A percentile compares a stretch with the other conserved stretches of the same genome.
Conservation (phyloP, 1,140 invertebrate genomes). For the Micrasema minimum region DNA sequence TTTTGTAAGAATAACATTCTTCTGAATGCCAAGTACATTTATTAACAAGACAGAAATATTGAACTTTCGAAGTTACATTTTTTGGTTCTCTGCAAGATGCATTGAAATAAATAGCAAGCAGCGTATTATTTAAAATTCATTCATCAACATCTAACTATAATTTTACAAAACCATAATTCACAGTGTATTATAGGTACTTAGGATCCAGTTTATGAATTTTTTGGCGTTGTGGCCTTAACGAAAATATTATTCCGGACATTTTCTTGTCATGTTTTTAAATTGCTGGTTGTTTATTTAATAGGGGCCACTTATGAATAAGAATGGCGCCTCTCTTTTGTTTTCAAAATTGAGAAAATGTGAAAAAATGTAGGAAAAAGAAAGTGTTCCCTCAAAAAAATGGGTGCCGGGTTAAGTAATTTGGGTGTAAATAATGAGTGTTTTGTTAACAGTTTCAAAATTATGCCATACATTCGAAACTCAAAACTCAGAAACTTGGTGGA, state of each 20-base stretch:
- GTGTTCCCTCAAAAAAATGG: too few species aligned
- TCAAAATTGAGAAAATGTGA: neutral
- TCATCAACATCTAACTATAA: neutral
- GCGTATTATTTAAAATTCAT: neutral
- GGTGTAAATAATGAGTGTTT: too few species aligned
- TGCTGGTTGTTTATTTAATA: conserved; percentile 6
- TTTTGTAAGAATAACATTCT: neutral
- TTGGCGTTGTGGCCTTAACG: neutral
- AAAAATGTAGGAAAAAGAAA: too few species aligned
- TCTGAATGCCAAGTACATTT: neutral
- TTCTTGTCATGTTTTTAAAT: conserved; percentile 15
- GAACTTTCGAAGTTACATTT: neutral
- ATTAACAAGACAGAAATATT: neutral
- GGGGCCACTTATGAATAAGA: neutral
- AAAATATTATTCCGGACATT: neutral
- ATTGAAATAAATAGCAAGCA: neutral
- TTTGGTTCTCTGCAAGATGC: neutral
- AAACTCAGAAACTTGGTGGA: too few species aligned
- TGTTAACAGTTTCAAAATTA: too few species aligned
- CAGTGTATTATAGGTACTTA: neutral
- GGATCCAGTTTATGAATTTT: conserved; percentile 3
- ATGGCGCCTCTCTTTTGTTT: neutral
- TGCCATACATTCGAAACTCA: too few species aligned
- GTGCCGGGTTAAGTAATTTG: too few species aligned
- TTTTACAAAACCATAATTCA: neutral